phyloP scores from a whole-genome alignment of 2,888 invertebrate species.

The Microchrysa polita region DNA sequence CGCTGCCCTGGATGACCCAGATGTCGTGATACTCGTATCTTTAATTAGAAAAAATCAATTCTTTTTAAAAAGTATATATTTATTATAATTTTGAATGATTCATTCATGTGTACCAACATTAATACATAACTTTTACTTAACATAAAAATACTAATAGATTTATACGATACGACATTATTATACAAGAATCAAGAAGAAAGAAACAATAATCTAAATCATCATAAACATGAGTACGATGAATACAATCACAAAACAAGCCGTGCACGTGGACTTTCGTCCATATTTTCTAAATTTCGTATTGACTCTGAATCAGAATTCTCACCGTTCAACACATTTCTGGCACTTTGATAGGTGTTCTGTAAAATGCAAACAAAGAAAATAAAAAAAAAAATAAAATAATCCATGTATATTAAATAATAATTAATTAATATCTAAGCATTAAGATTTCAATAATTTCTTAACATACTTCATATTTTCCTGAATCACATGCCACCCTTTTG shows the following conservation, averaged over 20 bases:
- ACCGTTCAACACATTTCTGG: background rate
- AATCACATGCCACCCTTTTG: too few relatives aligned
- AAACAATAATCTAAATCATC: background rate
- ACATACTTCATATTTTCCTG: too few relatives aligned
- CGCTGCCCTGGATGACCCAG: too few relatives aligned
- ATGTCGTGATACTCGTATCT: too few relatives aligned
- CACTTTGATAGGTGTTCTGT: slow-evolving; percentile 18
- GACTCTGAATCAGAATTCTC: slow-evolving; percentile 54
- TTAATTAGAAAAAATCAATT: too few relatives aligned
- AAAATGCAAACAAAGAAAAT: background rate
- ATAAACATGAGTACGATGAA: too few relatives aligned
- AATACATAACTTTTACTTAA: background rate
- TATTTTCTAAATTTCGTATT: slow-evolving; percentile 55
- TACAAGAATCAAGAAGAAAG: background rate
- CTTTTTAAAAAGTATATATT: too few relatives aligned
- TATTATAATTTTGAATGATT: too few relatives aligned
- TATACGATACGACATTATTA: background rate
- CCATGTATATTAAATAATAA: too few relatives aligned
- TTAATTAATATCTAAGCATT: too few relatives aligned
- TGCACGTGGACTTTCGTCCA: slow-evolving; percentile 58
- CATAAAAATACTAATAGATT: background rate
- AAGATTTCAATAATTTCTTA: too few relatives aligned
- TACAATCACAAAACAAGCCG: slow-evolving; percentile 57
- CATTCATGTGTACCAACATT: too few relatives aligned
- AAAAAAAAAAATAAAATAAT: background rate